These are phyloP conservation scores for Spinus pinus DNA, from an alignment of 2,797 vertebrate species.

Conservation along the genomic window DNA sequence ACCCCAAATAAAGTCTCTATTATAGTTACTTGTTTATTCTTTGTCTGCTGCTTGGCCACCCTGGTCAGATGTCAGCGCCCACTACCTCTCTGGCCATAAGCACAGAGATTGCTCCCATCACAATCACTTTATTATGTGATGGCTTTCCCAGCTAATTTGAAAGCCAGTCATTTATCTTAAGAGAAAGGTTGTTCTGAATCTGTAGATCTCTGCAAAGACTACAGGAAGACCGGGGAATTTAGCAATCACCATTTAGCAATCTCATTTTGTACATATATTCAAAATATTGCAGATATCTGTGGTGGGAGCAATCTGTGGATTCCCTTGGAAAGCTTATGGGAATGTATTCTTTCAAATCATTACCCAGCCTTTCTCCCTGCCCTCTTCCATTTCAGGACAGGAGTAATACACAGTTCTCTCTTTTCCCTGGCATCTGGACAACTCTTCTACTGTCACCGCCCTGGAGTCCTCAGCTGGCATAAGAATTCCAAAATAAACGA, in stretches of 20 bases:
- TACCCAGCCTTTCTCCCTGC: slow-evolving; percentile 42
- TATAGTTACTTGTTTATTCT: not conserved
- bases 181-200: not conserved
- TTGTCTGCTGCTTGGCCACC: not conserved
- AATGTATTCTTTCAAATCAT: slow-evolving; percentile 53
- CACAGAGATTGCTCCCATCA: not conserved
- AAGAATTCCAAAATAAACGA: slow-evolving; percentile 82
- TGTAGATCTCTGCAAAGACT: not conserved
- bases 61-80: not conserved
- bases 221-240: not conserved
- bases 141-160: not conserved
- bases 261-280: not conserved
- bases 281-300: not conserved
- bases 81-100: not conserved
- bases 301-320: not conserved
- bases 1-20: not conserved
- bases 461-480: slow-evolving; percentile 74
- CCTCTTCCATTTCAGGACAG: slow-evolving; percentile 72
- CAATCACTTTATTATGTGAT: not conserved
- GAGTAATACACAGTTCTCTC: slow-evolving; percentile 72
- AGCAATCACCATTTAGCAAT: not conserved
- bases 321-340: slow-evolving; percentile 23
- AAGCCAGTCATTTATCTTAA: not conserved
- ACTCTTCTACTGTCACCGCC: slow-evolving; percentile 75
- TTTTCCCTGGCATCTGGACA: slow-evolving; percentile 79